phyloP scores from a whole-genome alignment of 2,888 invertebrate species.

The Helobdella robusta region DNA sequence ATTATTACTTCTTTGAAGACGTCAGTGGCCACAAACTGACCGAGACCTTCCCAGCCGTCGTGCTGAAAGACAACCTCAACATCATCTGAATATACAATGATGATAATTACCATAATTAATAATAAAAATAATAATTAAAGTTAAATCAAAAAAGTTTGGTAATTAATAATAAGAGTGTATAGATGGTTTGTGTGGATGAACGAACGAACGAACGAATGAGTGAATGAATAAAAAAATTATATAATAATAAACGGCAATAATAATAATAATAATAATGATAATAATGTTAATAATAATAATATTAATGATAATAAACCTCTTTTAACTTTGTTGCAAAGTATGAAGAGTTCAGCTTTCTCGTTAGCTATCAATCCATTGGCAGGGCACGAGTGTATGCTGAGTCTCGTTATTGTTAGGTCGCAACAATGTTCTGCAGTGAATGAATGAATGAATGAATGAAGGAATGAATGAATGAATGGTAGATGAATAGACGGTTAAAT shows the following conservation, averaged over 20 bases:
- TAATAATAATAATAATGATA: background rate
- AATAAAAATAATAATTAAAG: too few species aligned
- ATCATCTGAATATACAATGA: too few species aligned
- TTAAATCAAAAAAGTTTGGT: too few species aligned
- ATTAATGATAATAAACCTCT: background rate
- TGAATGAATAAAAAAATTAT: background rate
- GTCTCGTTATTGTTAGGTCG: slow-evolving; percentile 9
- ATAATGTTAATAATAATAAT: background rate
- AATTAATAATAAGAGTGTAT: too few species aligned
- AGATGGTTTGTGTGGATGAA: too few species aligned
- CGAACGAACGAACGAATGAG: too few species aligned
- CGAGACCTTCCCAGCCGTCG: slow-evolving; percentile 4
- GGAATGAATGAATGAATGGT: background rate
- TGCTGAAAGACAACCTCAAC: background rate
- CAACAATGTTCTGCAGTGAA: slow-evolving; percentile 11
- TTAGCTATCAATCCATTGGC: too few species aligned
- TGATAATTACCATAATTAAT: too few species aligned
- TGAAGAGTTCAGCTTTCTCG: slow-evolving; percentile 7
- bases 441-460: background rate
- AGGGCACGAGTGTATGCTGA: background rate
- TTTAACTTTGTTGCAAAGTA: slow-evolving; percentile 16
- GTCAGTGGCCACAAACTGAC: background rate
- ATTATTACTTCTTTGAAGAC: slow-evolving; percentile 8
- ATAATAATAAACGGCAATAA: background rate
- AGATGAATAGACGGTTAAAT: background rate